These are phyloP conservation scores for Danio kyathit DNA, from an alignment of 2,797 vertebrate species.

Conservation along the genomic window DNA sequence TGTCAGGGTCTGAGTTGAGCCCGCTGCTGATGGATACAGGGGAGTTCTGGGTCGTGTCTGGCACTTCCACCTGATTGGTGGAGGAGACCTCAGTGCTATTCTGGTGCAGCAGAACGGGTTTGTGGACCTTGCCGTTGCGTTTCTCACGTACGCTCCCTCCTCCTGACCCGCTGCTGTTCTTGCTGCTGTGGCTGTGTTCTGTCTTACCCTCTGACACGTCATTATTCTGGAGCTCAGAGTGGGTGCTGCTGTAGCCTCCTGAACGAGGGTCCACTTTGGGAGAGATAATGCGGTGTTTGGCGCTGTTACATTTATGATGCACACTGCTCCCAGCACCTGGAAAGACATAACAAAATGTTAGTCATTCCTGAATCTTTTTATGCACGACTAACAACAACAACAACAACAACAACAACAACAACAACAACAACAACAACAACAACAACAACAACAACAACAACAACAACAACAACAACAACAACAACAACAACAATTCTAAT, in stretches of 20 bases:
- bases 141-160: conserved; percentile 86
- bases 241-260: conserved; percentile 88
- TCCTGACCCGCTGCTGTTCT: conserved; percentile 74
- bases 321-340: conserved; percentile 96
- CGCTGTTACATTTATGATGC: conserved; percentile 99
- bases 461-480: background rate
- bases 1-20: conserved; percentile 96
- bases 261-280: conserved; percentile 97
- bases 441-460: background rate
- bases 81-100: conserved; percentile 99
- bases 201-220: conserved; percentile 98
- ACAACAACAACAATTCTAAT: too few relatives aligned
- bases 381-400: background rate
- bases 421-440: background rate
- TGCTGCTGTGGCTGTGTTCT: conserved; percentile 88
- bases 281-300: conserved; percentile 99
- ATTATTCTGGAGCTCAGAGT: conserved; percentile 97
- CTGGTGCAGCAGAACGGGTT: conserved; percentile 94
- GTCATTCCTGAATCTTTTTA: background rate
- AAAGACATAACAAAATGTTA: conserved; percentile 58
- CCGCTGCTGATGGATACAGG: conserved; percentile 99
- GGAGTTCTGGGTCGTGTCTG: conserved; percentile 98
- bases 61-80: conserved; percentile 98
- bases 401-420: background rate
- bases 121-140: conserved; percentile 96